Evolutionary conservation across 2,888 invertebrate species (phyloP).

Genomic region (Baronia brevicornis): DNA sequence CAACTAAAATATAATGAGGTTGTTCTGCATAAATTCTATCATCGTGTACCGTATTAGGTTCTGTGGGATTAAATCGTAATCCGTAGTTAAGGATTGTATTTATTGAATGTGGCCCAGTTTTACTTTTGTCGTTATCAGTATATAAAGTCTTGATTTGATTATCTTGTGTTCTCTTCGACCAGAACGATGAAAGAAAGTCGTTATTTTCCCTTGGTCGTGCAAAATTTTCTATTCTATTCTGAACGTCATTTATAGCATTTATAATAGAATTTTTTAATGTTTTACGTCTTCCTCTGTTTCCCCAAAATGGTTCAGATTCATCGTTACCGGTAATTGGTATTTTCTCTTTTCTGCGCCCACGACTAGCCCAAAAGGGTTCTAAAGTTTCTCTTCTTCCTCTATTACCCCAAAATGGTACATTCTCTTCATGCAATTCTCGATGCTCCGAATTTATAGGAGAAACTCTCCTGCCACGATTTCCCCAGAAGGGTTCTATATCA

Average conservation of each 20-base stretch:
- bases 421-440: no score
- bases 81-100: constrained; percentile 14
- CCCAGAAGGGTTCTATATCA: constrained; percentile 31
- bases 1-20: constrained; percentile 70
- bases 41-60: constrained; percentile 45
- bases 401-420: constrained; percentile 20
- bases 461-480: constrained; percentile 29
- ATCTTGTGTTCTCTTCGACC: constrained; percentile 39
- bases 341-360: constrained; percentile 38
- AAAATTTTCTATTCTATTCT: constrained; percentile 40
- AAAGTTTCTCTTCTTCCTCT: constrained; percentile 30
- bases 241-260: constrained; percentile 37
- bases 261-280: constrained; percentile 37
- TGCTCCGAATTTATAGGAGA: no score
- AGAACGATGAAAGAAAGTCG: constrained; percentile 30
- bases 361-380: constrained; percentile 61
- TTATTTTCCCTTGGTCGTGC: constrained; percentile 35
- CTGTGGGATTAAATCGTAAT: constrained; percentile 25
- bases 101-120: constrained; percentile 8
- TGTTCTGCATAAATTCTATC: constrained; percentile 69
- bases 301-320: constrained; percentile 40
- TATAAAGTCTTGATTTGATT: constrained; percentile 42
- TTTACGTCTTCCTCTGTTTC: constrained; percentile 44
- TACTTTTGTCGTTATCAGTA: constrained; percentile 20
- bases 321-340: constrained; percentile 14